Percentiles rank a stretch among this genome's conserved stretches.
Evolutionary conservation across 2,113 vertebrate species (phyloP).

Genomic region (Pterocles burchelli): DNA sequence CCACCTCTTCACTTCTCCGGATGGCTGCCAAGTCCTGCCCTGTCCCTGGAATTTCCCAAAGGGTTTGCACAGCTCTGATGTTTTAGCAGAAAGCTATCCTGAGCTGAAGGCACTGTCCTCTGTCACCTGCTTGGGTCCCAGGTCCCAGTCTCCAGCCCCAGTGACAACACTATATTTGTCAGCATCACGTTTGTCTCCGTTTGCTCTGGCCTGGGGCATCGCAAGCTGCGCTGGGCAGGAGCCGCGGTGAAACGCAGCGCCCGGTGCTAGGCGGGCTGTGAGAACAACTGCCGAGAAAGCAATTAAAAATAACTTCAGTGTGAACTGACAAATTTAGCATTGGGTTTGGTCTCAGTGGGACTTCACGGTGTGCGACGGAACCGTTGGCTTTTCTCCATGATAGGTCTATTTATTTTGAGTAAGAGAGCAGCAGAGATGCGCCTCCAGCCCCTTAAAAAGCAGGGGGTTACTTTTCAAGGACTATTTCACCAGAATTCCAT

Average conservation of each 20-base stretch:
- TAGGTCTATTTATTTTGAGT: conserved; percentile 9
- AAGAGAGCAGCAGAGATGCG: not conserved
- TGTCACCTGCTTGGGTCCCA: accelerated
- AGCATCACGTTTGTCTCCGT: not conserved
- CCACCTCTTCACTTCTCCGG: not conserved
- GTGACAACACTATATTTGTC: not conserved
- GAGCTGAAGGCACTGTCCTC: not conserved
- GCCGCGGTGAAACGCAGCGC: accelerated
- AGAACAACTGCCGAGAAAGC: conserved; percentile 13
- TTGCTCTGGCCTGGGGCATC: not conserved
- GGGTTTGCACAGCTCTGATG: not conserved
- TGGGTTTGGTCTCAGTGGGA: not conserved
- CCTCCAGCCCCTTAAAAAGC: not conserved
- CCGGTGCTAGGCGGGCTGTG: not conserved
- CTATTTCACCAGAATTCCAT: conserved; percentile 81
- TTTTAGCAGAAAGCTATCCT: not conserved
- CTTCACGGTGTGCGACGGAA: not conserved
- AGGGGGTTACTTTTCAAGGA: conserved; percentile 44
- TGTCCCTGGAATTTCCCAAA: not conserved
- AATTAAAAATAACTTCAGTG: conserved; percentile 33
- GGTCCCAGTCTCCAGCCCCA: not conserved
- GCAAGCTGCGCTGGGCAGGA: not conserved
- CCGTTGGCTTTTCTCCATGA: not conserved
- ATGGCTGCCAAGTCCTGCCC: not conserved
- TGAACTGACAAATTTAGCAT: not conserved